Evolutionary conservation across 2,888 invertebrate species (phyloP).

Genomic region (Harpalus rubripes): DNA sequence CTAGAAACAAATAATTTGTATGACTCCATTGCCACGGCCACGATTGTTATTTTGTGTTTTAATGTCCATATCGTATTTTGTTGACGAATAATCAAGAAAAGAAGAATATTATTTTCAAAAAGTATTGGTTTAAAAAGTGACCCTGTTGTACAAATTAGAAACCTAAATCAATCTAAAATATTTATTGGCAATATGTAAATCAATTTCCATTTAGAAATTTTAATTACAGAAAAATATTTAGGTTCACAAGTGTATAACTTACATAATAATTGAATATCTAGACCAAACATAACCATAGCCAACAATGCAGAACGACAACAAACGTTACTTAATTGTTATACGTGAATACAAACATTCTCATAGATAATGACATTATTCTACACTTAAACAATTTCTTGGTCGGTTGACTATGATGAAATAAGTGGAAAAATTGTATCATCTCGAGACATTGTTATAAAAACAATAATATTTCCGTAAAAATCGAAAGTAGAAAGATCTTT

Average conservation of each 20-base stretch:
- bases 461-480: conserved; percentile 7
- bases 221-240: neutral
- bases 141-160: conserved; percentile 18
- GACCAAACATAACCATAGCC: conserved; percentile 20
- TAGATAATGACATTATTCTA: conserved; percentile 28
- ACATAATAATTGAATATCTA: conserved; percentile 31
- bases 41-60: too few species aligned
- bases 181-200: conserved; percentile 34
- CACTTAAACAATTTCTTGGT: conserved; percentile 17
- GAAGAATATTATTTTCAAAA: too few species aligned
- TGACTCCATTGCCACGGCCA: too few species aligned
- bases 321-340: conserved; percentile 8
- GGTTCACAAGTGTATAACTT: neutral
- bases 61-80: too few species aligned
- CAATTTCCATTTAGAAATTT: conserved; percentile 8
- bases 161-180: conserved; percentile 11
- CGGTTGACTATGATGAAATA: conserved; percentile 24
- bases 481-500: neutral
- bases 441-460: neutral
- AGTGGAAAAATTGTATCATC: neutral
- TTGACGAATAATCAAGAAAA: too few species aligned
- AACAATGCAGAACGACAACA: conserved; percentile 34
- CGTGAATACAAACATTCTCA: conserved; percentile 34
- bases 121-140: too few species aligned
- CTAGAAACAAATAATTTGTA: too few species aligned